phyloP scores from a whole-genome alignment of 1,140 invertebrate genomes.

The Sycophaga agraensis region DNA sequence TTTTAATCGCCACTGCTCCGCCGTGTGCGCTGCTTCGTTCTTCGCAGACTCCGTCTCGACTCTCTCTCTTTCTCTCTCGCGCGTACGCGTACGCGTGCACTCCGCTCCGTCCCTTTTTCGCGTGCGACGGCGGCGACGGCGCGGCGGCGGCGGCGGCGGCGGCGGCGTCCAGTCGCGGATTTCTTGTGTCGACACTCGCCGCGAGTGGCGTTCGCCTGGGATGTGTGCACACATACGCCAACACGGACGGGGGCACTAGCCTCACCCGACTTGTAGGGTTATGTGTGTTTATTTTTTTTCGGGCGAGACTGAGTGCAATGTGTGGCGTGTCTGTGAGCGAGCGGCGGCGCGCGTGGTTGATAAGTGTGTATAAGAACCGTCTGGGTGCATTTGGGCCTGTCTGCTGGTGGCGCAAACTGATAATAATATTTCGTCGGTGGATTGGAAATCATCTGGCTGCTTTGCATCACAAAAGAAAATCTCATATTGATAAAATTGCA shows the following conservation, averaged over 20 bases:
- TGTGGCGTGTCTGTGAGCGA: background rate
- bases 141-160: background rate
- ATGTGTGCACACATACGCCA: background rate
- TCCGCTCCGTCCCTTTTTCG: background rate
- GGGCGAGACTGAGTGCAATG: background rate
- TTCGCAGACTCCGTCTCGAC: background rate
- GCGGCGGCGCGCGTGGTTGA: background rate
- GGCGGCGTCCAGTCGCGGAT: background rate
- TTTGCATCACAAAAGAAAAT: too few relatives aligned
- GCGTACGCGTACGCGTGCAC: background rate
- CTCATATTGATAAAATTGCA: too few relatives aligned
- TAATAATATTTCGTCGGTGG: constrained; percentile 22
- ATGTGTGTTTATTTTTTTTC: constrained; percentile 3
- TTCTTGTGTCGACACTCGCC: background rate
- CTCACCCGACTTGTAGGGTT: background rate
- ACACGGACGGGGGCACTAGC: background rate
- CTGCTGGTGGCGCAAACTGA: background rate
- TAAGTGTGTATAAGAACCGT: background rate
- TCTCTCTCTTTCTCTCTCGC: background rate
- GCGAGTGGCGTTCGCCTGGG: background rate
- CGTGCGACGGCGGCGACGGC: background rate
- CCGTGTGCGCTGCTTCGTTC: background rate
- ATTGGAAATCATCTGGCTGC: constrained; percentile 3
- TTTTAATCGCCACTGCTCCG: background rate
- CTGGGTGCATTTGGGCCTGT: background rate